These are phyloP conservation scores for Habroteleia sp. DNA, from an alignment of 2,888 invertebrate genomes.

Conservation along the genomic window DNA sequence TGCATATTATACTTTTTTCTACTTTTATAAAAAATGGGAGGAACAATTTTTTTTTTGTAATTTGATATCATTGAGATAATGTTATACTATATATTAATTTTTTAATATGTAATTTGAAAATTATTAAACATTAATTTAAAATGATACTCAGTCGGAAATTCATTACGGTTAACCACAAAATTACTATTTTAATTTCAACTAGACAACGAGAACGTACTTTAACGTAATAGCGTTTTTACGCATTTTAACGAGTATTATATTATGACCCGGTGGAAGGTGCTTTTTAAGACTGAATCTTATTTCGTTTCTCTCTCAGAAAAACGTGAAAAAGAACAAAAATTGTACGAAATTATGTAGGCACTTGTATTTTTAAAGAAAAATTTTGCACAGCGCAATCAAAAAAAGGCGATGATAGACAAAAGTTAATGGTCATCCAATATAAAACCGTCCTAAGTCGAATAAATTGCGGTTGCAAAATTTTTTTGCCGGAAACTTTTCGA, in stretches of 20 bases:
- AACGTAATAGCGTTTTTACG: slow-evolving; percentile 4
- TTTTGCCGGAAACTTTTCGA: not conserved
- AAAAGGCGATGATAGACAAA: slow-evolving; percentile 38
- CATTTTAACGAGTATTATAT: slow-evolving; percentile 33
- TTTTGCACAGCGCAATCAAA: slow-evolving; percentile 44
- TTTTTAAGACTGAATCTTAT: slow-evolving; percentile 69
- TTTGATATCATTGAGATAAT: no score
- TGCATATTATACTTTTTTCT: no score
- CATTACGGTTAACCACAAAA: not conserved
- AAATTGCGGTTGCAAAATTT: slow-evolving; percentile 47
- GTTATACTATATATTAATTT: no score
- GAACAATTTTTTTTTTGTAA: no score
- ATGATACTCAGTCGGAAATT: not conserved
- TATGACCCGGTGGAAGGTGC: slow-evolving; percentile 61
- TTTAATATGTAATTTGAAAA: no score
- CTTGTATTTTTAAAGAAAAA: slow-evolving; percentile 8
- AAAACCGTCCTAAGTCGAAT: slow-evolving; percentile 53
- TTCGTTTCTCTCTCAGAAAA: slow-evolving; percentile 52
- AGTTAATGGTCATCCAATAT: slow-evolving; percentile 29
- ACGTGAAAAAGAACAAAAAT: slow-evolving; percentile 13
- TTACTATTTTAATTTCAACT: slow-evolving; percentile 10
- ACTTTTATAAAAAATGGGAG: no score
- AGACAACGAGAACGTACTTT: slow-evolving; percentile 54
- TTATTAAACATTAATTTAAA: no score
- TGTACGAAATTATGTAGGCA: slow-evolving; percentile 3